Conservation (phyloP, 2,888 invertebrate genomes). For the Megaustenia siamemsis region DNA sequence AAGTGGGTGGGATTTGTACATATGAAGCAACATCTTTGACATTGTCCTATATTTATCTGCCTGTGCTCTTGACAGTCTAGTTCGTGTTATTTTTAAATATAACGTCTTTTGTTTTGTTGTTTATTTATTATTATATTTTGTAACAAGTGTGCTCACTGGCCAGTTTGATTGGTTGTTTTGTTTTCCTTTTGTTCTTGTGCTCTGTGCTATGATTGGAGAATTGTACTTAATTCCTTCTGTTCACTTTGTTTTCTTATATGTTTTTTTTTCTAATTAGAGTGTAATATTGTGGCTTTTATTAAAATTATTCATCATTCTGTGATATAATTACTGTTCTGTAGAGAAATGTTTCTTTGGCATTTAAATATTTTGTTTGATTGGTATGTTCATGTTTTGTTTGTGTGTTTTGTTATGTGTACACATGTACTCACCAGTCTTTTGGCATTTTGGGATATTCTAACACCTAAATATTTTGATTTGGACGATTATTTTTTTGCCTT, state of each 20-base stretch:
- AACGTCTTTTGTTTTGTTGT: conserved; percentile 14
- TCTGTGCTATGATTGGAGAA: conserved; percentile 45
- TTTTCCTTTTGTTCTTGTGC: conserved; percentile 41
- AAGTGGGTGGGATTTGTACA: conserved; percentile 54
- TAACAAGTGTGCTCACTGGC: conserved; percentile 49
- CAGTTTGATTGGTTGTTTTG: conserved; percentile 45
- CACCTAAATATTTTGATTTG: conserved; percentile 26
- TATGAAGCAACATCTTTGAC: conserved; percentile 46
- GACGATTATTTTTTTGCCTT: conserved; percentile 20
- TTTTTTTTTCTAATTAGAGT: conserved; percentile 39
- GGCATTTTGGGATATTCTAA: conserved; percentile 50
- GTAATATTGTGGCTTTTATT: conserved; percentile 49
- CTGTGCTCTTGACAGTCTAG: conserved; percentile 52
- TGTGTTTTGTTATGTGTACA: conserved; percentile 39
- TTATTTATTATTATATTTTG: conserved; percentile 42
- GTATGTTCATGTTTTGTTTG: conserved; percentile 35
- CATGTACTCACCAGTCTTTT: conserved; percentile 41
- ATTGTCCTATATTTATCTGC: conserved; percentile 54
- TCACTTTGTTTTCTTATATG: conserved; percentile 33
- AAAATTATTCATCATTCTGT: conserved; percentile 25
- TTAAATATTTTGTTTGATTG: conserved; percentile 37
- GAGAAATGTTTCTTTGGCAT: conserved; percentile 30
- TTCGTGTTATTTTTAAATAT: conserved; percentile 42
- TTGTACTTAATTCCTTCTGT: conserved; percentile 44
- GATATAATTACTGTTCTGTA: conserved; percentile 27